Conservation (phyloP, 2,888 invertebrate species). For the Cephus pulcher region DNA sequence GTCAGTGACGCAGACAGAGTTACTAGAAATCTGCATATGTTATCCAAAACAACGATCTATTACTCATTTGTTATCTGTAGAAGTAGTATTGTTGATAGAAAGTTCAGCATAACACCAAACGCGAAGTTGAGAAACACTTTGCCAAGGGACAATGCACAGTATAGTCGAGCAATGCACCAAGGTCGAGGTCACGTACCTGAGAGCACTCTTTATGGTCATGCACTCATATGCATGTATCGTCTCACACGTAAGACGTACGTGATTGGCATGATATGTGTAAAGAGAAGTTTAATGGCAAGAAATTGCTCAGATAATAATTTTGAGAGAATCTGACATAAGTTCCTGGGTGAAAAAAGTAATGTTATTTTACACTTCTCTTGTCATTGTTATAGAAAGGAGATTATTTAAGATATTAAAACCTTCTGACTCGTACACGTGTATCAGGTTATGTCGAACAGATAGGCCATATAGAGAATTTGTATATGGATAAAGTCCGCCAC, state of each 20-base stretch:
- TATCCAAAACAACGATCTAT: neutral
- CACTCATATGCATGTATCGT: constrained; percentile 10
- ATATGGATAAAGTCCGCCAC: neutral
- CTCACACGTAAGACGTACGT: neutral
- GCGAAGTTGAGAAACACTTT: constrained; percentile 8
- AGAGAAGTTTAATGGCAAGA: neutral
- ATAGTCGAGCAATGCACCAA: constrained; percentile 44
- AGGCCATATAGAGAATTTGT: neutral
- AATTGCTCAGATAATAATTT: neutral
- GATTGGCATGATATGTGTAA: neutral
- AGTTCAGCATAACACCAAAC: neutral
- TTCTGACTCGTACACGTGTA: neutral
- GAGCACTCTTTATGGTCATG: constrained; percentile 23
- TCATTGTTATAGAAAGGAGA: neutral
- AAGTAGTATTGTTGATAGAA: neutral
- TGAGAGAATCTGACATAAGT: neutral
- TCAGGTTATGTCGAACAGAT: neutral
- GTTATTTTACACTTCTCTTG: neutral
- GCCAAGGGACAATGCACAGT: constrained; percentile 29
- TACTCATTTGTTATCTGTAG: neutral
- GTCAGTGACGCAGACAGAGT: neutral
- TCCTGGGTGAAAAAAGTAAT: neutral
- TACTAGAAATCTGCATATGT: neutral
- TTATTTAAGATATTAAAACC: neutral
- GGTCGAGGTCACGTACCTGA: constrained; percentile 43